Evolutionary conservation across 2,113 vertebrate genomes (phyloP).

Genomic region (Melanerpes formicivorus): DNA sequence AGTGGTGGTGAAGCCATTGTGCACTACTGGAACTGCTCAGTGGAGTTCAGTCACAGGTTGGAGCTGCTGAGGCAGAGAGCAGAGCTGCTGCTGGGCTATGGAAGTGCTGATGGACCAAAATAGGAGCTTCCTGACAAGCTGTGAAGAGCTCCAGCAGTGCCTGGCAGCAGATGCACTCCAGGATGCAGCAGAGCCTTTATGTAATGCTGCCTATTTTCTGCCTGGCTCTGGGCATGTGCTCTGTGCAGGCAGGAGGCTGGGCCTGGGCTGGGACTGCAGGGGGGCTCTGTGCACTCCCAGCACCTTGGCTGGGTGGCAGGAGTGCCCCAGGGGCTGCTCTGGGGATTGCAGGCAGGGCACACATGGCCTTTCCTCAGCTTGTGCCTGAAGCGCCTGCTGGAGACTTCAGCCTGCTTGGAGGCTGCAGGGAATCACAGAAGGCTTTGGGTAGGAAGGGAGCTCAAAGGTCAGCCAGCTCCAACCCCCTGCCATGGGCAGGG

Average conservation of each 20-base stretch:
- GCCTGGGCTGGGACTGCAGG: background rate
- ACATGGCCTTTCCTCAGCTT: background rate
- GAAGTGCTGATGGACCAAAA: background rate
- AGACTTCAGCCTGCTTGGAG: no score
- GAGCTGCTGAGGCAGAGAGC: background rate
- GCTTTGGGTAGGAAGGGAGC: no score
- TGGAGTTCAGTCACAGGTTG: background rate
- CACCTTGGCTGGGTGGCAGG: background rate
- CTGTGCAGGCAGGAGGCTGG: background rate
- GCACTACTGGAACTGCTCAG: background rate
- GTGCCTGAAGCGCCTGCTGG: background rate
- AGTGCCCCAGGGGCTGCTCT: background rate
- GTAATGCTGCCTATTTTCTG: background rate
- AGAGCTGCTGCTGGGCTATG: background rate
- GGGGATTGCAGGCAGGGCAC: background rate
- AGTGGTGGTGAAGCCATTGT: background rate
- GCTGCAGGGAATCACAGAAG: no score
- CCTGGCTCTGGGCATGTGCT: background rate
- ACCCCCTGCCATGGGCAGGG: no score
- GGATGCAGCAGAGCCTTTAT: background rate
- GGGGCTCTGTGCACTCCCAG: background rate
- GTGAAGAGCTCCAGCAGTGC: background rate
- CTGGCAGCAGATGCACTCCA: background rate
- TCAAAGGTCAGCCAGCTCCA: no score
- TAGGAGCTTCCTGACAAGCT: conserved; percentile 41